Evolutionary conservation across 2,888 invertebrate genomes (phyloP).

Genomic region (Onchidella celtica): DNA sequence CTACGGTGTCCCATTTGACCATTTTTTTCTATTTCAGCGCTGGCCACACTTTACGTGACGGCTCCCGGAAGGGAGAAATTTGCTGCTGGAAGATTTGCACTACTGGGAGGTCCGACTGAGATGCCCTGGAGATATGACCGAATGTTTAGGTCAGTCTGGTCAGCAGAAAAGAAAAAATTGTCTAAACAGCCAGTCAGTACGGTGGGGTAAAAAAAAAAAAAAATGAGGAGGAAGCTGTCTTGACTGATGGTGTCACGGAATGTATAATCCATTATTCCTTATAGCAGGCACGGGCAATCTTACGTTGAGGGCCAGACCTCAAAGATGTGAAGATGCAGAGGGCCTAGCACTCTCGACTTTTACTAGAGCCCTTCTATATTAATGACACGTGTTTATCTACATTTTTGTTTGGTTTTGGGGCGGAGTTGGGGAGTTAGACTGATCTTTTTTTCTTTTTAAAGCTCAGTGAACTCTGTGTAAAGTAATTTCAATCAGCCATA

Average conservation of each 20-base stretch:
- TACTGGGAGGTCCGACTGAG: conserved; percentile 56
- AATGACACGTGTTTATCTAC: too few relatives aligned
- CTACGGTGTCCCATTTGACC: too few relatives aligned
- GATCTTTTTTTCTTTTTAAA: not conserved
- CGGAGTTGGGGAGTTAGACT: too few relatives aligned
- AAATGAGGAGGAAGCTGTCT: not conserved
- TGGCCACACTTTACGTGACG: not conserved
- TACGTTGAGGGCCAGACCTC: too few relatives aligned
- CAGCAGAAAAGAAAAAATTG: not conserved
- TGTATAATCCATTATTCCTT: not conserved
- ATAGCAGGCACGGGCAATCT: too few relatives aligned
- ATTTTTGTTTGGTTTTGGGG: too few relatives aligned
- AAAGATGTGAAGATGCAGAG: too few relatives aligned
- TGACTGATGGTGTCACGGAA: not conserved
- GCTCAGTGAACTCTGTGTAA: not conserved
- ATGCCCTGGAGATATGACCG: conserved; percentile 59
- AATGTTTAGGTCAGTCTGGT: conserved; percentile 21
- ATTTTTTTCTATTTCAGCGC: not conserved
- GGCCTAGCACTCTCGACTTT: too few relatives aligned
- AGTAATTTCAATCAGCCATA: too few relatives aligned
- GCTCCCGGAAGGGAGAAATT: not conserved
- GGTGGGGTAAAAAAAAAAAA: not conserved
- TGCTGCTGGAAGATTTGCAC: conserved; percentile 46
- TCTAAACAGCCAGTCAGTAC: not conserved
- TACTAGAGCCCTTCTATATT: too few relatives aligned